A percentile compares a stretch with the other conserved stretches of the same genome.
Evolutionary conservation across 92 coral and sea anemone genomes (phyloP).

Genomic region (Siderastrea radians): DNA sequence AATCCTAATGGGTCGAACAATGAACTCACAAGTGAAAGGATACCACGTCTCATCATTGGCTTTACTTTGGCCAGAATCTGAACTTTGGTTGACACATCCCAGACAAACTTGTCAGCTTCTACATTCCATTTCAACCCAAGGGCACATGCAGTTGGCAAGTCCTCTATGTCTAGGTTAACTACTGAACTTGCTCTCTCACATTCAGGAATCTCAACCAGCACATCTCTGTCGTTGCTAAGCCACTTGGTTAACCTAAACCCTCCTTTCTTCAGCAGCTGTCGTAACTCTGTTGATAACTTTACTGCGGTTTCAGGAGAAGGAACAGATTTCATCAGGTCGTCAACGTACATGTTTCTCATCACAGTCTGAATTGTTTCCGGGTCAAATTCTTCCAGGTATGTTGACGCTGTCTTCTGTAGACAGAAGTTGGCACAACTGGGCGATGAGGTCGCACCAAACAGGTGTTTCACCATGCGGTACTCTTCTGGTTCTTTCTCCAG

Average conservation of each 20-base stretch:
- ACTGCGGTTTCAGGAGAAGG: constrained; percentile 27
- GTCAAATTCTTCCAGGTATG: constrained; percentile 20
- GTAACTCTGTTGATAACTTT: constrained; percentile 11
- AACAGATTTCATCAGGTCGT: constrained; percentile 37
- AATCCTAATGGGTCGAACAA: constrained; percentile 39
- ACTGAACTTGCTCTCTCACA: constrained; percentile 35
- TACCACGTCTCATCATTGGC: constrained; percentile 33
- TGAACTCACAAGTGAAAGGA: constrained; percentile 29
- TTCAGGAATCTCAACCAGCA: constrained; percentile 27
- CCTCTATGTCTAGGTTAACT: background rate
- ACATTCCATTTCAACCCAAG: constrained; percentile 53
- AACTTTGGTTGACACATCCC: background rate
- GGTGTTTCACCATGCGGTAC: too few relatives aligned
- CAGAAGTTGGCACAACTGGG: background rate
- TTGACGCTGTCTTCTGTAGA: constrained; percentile 44
- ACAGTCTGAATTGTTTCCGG: constrained; percentile 23
- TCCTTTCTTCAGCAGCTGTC: constrained; percentile 30
- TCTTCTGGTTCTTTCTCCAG: too few relatives aligned
- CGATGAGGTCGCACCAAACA: too few relatives aligned
- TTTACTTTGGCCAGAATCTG: too few relatives aligned
- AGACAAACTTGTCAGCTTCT: constrained; percentile 1
- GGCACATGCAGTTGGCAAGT: background rate
- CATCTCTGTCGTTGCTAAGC: constrained; percentile 26
- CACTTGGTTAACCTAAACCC: constrained; percentile 52
- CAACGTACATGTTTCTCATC: constrained; percentile 36